Evolutionary conservation across 92 coral and sea anemone species (phyloP).

Genomic region (Virgularia gustaviana): DNA sequence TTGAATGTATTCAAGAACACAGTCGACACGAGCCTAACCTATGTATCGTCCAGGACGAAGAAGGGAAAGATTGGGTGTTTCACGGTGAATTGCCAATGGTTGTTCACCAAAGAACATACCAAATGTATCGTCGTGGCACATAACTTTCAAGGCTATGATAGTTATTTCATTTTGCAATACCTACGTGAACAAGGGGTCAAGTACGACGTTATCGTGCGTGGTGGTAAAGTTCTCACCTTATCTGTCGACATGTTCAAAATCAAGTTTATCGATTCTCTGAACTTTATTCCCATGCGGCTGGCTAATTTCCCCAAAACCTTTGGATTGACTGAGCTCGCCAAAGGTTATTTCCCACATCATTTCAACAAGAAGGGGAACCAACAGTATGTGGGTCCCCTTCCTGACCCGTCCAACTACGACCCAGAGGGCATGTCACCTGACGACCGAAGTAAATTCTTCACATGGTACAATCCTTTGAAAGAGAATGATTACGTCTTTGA

Average conservation of each 20-base stretch:
- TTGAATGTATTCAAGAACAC: too few relatives aligned
- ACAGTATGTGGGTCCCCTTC: conserved; percentile 48
- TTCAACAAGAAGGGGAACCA: conserved; percentile 44
- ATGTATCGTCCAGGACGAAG: too few relatives aligned
- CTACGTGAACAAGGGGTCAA: conserved; percentile 20
- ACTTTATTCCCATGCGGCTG: conserved; percentile 47
- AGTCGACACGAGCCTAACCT: too few relatives aligned
- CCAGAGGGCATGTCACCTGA: conserved; percentile 50
- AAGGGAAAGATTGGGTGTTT: too few relatives aligned
- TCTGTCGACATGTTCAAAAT: conserved; percentile 20
- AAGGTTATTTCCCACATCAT: conserved; percentile 53
- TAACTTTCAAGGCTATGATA: conserved; percentile 9
- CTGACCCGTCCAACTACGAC: conserved; percentile 35
- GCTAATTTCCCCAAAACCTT: conserved; percentile 54
- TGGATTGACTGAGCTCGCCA: conserved; percentile 49
- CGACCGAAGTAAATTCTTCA: conserved; percentile 15
- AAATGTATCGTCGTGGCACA: conserved; percentile 38
- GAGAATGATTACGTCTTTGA: conserved; percentile 34
- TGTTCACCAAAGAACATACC: conserved; percentile 18
- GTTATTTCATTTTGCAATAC: conserved; percentile 15
- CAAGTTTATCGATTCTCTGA: conserved; percentile 46
- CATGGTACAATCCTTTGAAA: conserved; percentile 31
- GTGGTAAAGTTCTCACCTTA: conserved; percentile 32
- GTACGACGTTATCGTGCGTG: conserved; percentile 13
- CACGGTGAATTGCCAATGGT: too few relatives aligned